Evolutionary conservation across 2,797 vertebrate species (phyloP).

Genomic region (Pogonophryne albipinna): DNA sequence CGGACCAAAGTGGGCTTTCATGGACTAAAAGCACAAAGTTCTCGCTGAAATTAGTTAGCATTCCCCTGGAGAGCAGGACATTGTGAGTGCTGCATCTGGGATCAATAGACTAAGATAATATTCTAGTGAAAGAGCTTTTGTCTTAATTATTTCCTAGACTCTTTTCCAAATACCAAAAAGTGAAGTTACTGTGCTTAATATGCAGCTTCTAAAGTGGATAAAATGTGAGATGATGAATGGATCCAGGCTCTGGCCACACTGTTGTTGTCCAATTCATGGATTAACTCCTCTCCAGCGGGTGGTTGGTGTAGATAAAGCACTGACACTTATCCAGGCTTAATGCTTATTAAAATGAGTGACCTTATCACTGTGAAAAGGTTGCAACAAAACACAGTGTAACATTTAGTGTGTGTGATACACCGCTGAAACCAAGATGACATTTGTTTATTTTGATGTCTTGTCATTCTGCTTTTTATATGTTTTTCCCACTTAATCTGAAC

Average conservation of each 20-base stretch:
- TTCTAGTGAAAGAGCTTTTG: background rate
- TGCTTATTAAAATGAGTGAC: slow-evolving; percentile 78
- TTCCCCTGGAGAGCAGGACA: slow-evolving; percentile 25
- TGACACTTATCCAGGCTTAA: slow-evolving; percentile 80
- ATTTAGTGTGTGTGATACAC: slow-evolving; percentile 21
- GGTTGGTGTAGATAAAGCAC: slow-evolving; percentile 48
- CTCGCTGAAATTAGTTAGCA: slow-evolving; percentile 34
- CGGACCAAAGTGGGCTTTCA: slow-evolving; percentile 77
- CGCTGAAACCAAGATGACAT: slow-evolving; percentile 11
- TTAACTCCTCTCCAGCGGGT: slow-evolving; percentile 65
- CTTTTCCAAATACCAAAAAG: slow-evolving; percentile 4
- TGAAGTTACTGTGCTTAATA: slow-evolving; percentile 2
- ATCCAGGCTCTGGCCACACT: background rate
- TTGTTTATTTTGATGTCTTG: slow-evolving; percentile 9
- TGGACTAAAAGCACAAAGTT: slow-evolving; percentile 45
- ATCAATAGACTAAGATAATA: background rate
- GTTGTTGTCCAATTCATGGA: slow-evolving; percentile 54
- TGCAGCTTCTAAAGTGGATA: background rate
- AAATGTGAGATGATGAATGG: slow-evolving; percentile 14
- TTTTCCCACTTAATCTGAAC: background rate
- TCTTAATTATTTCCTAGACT: slow-evolving; percentile 3
- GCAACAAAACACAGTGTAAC: slow-evolving; percentile 32
- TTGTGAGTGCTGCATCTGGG: background rate
- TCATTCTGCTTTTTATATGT: background rate
- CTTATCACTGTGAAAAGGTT: slow-evolving; percentile 73